Percentiles rank a stretch among this genome's conserved stretches.
Evolutionary conservation across 1,140 invertebrate genomes (phyloP).

Genomic region (Chironomus tepperi): DNA sequence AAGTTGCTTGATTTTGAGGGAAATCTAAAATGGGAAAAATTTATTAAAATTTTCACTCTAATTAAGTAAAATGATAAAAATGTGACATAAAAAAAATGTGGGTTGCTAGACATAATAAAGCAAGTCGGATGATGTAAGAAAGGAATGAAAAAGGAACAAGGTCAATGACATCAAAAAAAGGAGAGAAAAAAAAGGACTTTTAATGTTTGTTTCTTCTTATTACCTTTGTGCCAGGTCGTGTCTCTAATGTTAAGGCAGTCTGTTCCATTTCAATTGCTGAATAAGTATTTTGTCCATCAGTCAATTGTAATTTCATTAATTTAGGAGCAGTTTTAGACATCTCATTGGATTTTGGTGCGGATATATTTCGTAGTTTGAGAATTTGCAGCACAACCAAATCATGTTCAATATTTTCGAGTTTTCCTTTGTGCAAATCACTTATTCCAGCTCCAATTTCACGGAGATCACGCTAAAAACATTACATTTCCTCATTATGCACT

Average conservation of each 20-base stretch:
- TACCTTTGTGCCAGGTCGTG: constrained; percentile 69
- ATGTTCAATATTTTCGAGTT: constrained; percentile 50
- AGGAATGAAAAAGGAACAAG: not conserved
- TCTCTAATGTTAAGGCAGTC: constrained; percentile 56
- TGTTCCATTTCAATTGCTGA: constrained; percentile 65
- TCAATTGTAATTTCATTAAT: constrained; percentile 72
- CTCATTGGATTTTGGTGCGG: constrained; percentile 84
- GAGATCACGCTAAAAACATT: constrained; percentile 60
- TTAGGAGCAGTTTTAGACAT: constrained; percentile 70
- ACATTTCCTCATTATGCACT: constrained; percentile 25
- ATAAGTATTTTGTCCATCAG: constrained; percentile 71
- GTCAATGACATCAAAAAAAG: not conserved
- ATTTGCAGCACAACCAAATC: constrained; percentile 76
- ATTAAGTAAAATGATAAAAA: too few species aligned
- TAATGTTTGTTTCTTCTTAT: constrained; percentile 36
- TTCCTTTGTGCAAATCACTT: constrained; percentile 47
- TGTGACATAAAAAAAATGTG: not conserved
- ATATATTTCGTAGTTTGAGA: constrained; percentile 75
- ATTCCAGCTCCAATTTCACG: constrained; percentile 59
- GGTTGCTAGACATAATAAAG: not conserved
- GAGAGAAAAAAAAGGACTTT: constrained; percentile 15
- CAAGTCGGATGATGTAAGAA: not conserved
- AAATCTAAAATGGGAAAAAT: constrained; percentile 27
- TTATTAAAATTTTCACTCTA: not conserved
- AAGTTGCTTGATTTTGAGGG: constrained; percentile 44